Evolutionary conservation across 2,888 invertebrate species (phyloP), one percentile per base, ranked within the genome.

Genomic region (Cheilosia pagana): DNA sequence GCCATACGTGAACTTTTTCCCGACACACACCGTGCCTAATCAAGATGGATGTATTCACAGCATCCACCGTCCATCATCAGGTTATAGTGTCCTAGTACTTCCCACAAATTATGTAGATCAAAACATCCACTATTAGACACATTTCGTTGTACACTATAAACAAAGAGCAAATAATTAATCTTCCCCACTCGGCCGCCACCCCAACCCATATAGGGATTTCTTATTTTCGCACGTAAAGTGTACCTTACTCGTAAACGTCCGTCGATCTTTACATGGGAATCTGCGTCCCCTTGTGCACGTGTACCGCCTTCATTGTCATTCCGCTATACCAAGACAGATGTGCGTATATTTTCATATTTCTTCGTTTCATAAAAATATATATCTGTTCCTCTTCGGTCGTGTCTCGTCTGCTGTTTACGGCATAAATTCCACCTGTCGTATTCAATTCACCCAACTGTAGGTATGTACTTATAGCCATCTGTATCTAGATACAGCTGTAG

Each of bases 341-440:
- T 57, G 41, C 50, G 41, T 65, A 68, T 25, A 48, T 59, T 59
- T 59, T 71, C 59, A 72, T 72, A 39, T 72, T 59, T 72, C 12
- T 28, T 52, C 28, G 10, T 60, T 60, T 71, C 31, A 31, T 62
- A 31, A 68, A 68, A 25, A 55, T 55, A 21, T 55, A 21, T 16
- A 41, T 67, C n/a, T 8, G 4, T 28, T 23, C n/a, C 23, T 28
- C 48, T 19, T 8, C 35, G 10, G 16, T 19, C 12, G 52, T 21
- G 16, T 12, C 25, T 52, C n/a, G 25, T 39, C 57, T 50, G 59
- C 35, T 45, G 12, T 31, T 25, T 28, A 28, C 45, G 50, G 60
- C 52, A 60, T 59, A 75, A 75, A 76, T 60, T 76, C 75, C 65
- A 76, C 48, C 75, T 67, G 59, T 76, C 67, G 60, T 52, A 76